Percentiles rank a stretch among this genome's conserved stretches.
These are phyloP conservation scores for Scolopax rusticola DNA, from an alignment of 2,797 vertebrate genomes.

Conservation along the genomic window DNA sequence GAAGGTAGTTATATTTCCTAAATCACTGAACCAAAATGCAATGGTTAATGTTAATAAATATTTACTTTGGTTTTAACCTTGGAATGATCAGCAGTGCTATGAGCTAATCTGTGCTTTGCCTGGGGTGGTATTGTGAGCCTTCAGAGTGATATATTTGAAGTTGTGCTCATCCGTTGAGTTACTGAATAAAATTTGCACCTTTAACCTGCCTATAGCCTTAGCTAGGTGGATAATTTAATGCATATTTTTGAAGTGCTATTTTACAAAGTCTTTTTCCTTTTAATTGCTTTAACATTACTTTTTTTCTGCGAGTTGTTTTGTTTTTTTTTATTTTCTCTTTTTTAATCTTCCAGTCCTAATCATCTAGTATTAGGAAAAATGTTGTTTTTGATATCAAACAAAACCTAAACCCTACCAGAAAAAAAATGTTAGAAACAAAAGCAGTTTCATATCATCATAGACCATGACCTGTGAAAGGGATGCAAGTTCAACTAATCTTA, in stretches of 20 bases:
- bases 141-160: not conserved
- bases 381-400: not conserved
- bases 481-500: slow-evolving; percentile 2
- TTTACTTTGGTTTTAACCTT: slow-evolving; percentile 20
- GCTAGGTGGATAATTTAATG: not conserved
- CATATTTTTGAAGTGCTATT: not conserved
- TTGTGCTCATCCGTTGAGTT: not conserved
- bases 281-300: not conserved
- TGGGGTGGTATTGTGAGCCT: not conserved
- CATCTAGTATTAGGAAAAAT: not conserved
- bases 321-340: not conserved
- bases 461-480: not conserved
- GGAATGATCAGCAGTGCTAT: not conserved
- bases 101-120: slow-evolving; percentile 23
- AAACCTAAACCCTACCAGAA: not conserved
- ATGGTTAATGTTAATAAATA: not conserved
- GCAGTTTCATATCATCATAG: not conserved
- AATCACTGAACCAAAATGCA: not conserved
- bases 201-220: not conserved
- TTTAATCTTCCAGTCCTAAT: not conserved
- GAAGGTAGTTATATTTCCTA: not conserved
- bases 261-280: not conserved
- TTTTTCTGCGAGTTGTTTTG: not conserved
- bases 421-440: not conserved
- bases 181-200: slow-evolving; percentile 7